These are phyloP conservation scores for Macquaria australasica DNA, from an alignment of 2,113 vertebrate species.

Conservation along the genomic window DNA sequence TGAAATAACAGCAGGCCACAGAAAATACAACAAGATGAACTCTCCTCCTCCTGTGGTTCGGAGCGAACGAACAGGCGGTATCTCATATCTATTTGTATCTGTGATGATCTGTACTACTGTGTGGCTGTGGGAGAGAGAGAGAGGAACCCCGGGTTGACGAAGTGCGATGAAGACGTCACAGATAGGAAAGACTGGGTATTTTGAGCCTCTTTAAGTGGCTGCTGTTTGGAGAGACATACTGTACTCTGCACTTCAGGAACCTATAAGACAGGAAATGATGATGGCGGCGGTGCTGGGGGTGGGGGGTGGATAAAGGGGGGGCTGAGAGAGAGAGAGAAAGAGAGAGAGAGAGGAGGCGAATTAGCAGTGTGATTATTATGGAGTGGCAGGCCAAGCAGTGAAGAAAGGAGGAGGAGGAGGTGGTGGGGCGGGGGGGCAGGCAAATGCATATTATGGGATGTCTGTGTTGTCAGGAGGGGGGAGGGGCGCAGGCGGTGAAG, in stretches of 20 bases:
- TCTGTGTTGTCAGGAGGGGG: conserved; percentile 77
- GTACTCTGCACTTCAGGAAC: conserved; percentile 62
- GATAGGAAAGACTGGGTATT: conserved; percentile 50
- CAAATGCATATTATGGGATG: conserved; percentile 83
- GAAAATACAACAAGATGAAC: background rate
- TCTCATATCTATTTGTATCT: conserved; percentile 9
- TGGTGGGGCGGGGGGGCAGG: conserved; percentile 40
- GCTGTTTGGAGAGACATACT: conserved; percentile 57
- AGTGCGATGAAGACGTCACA: conserved; percentile 58
- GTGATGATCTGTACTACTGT: conserved; percentile 7
- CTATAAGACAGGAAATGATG: conserved; percentile 76
- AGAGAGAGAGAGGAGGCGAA: conserved; percentile 55
- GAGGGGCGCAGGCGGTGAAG: conserved; percentile 65
- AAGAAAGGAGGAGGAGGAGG: conserved; percentile 48
- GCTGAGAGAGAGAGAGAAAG: background rate
- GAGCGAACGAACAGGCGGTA: background rate
- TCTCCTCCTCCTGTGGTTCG: background rate
- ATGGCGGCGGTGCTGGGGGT: conserved; percentile 1
- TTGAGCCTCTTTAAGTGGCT: conserved; percentile 53
- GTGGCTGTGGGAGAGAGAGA: background rate
- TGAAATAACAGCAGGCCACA: background rate
- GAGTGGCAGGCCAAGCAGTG: conserved; percentile 67
- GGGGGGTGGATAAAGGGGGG: background rate
- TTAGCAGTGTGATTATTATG: conserved; percentile 79
- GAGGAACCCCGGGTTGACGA: conserved; percentile 39